Evolutionary conservation across 1,140 invertebrate genomes (phyloP).

Genomic region (Habropoda laboriosa): DNA sequence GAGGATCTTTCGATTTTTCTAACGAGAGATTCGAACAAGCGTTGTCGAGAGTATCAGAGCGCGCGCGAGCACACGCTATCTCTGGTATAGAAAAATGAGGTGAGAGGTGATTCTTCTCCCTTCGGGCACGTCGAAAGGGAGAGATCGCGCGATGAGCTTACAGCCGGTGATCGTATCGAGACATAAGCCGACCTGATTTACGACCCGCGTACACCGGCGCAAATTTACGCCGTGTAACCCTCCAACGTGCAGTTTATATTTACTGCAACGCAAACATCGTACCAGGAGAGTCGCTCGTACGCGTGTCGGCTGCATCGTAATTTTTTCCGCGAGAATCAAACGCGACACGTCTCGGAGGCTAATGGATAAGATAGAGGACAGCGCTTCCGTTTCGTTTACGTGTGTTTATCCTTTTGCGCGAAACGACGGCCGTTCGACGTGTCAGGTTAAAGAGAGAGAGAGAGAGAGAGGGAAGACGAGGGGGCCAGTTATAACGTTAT

Average conservation of each 20-base stretch:
- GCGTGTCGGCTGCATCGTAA: no score
- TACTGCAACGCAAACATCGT: neutral
- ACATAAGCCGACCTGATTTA: conserved; percentile 29
- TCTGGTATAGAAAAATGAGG: conserved; percentile 1
- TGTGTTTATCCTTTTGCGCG: no score
- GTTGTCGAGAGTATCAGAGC: neutral
- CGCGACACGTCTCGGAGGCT: no score
- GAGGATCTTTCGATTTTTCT: neutral
- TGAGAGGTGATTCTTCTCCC: conserved; percentile 8
- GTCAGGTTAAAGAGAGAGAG: conserved; percentile 58
- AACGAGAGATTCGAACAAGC: neutral
- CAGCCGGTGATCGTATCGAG: conserved; percentile 25
- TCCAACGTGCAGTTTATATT: neutral
- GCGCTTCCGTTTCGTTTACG: no score
- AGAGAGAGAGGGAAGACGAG: no score
- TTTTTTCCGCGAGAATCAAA: neutral
- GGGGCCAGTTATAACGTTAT: conserved; percentile 54
- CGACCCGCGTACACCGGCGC: neutral
- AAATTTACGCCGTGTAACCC: neutral
- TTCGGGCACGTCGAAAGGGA: neutral
- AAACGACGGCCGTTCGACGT: neutral
- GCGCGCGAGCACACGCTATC: neutral
- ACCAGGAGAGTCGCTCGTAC: no score
- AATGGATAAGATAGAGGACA: neutral
- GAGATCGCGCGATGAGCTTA: conserved; percentile 20